phyloP scores from a whole-genome alignment of 2,113 vertebrate genomes.

The Pelecanoides urinatrix region DNA sequence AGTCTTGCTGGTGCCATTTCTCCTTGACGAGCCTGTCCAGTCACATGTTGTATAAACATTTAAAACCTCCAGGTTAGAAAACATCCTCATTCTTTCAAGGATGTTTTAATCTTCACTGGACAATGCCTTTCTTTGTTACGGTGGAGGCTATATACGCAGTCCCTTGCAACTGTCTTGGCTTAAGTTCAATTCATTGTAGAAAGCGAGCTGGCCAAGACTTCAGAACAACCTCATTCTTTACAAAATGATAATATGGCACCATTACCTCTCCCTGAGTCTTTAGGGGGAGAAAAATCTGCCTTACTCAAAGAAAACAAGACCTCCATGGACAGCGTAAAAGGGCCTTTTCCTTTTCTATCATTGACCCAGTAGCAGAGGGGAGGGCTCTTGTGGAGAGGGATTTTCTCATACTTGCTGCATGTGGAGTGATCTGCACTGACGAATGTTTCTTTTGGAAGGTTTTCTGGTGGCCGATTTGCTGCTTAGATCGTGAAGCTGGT shows the following conservation, averaged over 20 bases:
- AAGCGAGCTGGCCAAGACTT: conserved; percentile 2
- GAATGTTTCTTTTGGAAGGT: conserved; percentile 69
- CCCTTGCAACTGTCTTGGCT: background rate
- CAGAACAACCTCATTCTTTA: background rate
- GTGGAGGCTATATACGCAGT: background rate
- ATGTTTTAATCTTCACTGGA: conserved; percentile 9
- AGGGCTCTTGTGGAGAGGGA: conserved; percentile 55
- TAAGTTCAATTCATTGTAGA: background rate
- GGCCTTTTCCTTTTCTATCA: conserved; percentile 15
- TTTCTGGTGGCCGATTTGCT: conserved; percentile 70
- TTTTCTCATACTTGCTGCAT: conserved; percentile 70
- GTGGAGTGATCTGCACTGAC: conserved; percentile 64
- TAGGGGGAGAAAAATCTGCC: background rate
- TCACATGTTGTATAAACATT: background rate
- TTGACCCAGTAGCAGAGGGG: conserved; percentile 51
- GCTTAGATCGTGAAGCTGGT: conserved; percentile 67
- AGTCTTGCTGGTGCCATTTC: conserved; percentile 1
- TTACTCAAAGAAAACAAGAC: background rate
- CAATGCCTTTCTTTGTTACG: background rate
- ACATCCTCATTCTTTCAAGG: conserved; percentile 15
- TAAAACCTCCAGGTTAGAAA: background rate
- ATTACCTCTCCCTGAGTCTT: background rate
- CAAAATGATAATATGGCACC: background rate
- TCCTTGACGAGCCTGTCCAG: background rate
- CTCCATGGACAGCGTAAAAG: conserved; percentile 16